Base-by-base conservation (phyloP, 2,888 invertebrate species). In the Perizoma affinitatum region DNA sequence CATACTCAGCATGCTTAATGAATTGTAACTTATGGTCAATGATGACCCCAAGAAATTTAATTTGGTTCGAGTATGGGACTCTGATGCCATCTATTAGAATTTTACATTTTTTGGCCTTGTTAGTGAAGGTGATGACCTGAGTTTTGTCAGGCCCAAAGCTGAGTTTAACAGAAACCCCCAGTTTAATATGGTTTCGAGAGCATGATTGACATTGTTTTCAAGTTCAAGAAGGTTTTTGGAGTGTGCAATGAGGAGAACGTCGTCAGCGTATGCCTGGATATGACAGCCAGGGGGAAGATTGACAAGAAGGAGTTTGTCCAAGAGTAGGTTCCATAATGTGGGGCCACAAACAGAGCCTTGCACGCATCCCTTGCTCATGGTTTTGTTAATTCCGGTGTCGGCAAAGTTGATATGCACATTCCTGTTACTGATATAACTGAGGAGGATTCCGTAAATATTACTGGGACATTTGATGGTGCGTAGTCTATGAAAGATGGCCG, bases 361-460 rank as follows among this genome's bases (percentile, higher is more conserved):
- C 0, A 67, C 51, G 47, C 69, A 69, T 0, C 69, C 69, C 22
- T 46, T 52, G 8, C 56, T 61, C 38, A 49, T 53, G 0, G 11
- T 43, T 48, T 65, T 69, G 7, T 38, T 36, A 0, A 44, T 51
- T 0, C 8, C 41, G 5, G 50, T 10, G 5, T 58, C 64, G 0
- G 55, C 48, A 41, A 52, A 60, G 43, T 56, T 42, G 0, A 67
- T 5, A 0, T 10, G 47, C 1, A 55, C 61, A 4, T 3, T 35
- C 0, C 69, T 33, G 9, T 63, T 35, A 0, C 10, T 10, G 0
- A 54, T 5, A 43, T 69, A 67, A 36, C 36, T 55, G n/a, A 41
- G n/a, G 2, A 55, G 7, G 4, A 49, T 34, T 0, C 35, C 34
- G 10, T 49, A 55, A 11, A 55, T 49, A n/a, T 55, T 49, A 5